Evolutionary conservation across 2,113 vertebrate species (phyloP), one percentile per base, ranked within the genome.

Genomic region (Petrocephalus microphthalmus): DNA sequence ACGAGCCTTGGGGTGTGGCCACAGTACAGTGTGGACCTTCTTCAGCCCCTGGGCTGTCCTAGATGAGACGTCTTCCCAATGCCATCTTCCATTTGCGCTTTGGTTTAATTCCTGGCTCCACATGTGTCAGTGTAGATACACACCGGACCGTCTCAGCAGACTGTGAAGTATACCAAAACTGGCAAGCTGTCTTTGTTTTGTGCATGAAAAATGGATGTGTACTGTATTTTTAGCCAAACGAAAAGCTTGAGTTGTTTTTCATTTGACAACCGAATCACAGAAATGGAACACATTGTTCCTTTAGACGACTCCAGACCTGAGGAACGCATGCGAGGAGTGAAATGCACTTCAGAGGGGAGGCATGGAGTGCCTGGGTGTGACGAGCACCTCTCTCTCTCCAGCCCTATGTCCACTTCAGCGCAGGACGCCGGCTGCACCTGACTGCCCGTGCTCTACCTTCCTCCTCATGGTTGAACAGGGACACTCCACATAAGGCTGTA

Each of bases 141-240:
- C 92, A 94, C 93, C 91, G 92, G 92, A 94, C 91, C 93, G 92
- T 92, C 90, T 92, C 93, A 93, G 92, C 91, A 92, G 92, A 90
- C 91, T 93, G 92, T 94, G 93, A 92, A 91, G 92, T 92, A 93
- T 93, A 94, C 93, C 92, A 92, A 94, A 93, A 92, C 92, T 91
- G 93, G 94, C 94, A 95, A 94, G 94, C 93, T 95, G 93, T 94
- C 93, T 95, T 91, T 95, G 94, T 93, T 93, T 94, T 93, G 93
- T 95, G 94, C 95, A 94, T 95, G 95, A 96, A 94, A 95, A 93
- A 91, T 94, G 94, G 95, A 92, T 94, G 93, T 94, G 94, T 95
- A 92, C 93, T 93, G 94, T 95, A 87, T 60, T 89, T 92, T 89
- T 92, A 91, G 94, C 93, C 90, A 92, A 91, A 82, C 67, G 86